Conservation (phyloP, 2,797 vertebrate species). For the Pseudochromis fuscus region DNA sequence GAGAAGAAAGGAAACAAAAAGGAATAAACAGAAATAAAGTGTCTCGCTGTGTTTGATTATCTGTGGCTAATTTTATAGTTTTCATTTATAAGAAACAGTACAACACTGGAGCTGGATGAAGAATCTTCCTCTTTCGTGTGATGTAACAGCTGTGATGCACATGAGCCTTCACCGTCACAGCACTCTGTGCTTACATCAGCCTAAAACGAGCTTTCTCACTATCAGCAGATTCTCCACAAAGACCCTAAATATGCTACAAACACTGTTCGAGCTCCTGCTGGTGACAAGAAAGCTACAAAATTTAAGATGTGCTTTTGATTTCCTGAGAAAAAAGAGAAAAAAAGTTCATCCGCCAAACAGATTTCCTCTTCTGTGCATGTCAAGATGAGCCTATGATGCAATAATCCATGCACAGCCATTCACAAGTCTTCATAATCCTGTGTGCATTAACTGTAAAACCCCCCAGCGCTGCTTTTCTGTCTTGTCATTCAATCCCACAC, state of each 20-base stretch:
- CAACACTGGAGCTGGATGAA: slow-evolving; percentile 12
- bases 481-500: slow-evolving; percentile 69
- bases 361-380: slow-evolving; percentile 62
- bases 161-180: slow-evolving; percentile 13
- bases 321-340: not conserved
- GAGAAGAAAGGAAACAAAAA: not conserved
- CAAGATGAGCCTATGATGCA: slow-evolving; percentile 71
- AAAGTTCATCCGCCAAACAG: slow-evolving; percentile 19
- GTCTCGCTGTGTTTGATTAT: not conserved
- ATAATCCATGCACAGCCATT: slow-evolving; percentile 76
- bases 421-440: slow-evolving; percentile 78
- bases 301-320: slow-evolving; percentile 26
- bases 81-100: not conserved
- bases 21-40: not conserved
- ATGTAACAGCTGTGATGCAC: slow-evolving; percentile 39
- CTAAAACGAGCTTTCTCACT: slow-evolving; percentile 8
- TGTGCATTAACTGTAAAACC: slow-evolving; percentile 76
- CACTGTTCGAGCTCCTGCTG: not conserved
- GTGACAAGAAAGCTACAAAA: slow-evolving; percentile 7
- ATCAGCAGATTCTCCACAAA: slow-evolving; percentile 10
- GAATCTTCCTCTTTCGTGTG: slow-evolving; percentile 27
- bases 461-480: slow-evolving; percentile 46
- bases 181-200: slow-evolving; percentile 27
- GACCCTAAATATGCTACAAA: slow-evolving; percentile 12
- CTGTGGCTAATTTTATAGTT: not conserved